Base-by-base conservation (phyloP, 2,113 vertebrate genomes). In the Lagopus muta region DNA sequence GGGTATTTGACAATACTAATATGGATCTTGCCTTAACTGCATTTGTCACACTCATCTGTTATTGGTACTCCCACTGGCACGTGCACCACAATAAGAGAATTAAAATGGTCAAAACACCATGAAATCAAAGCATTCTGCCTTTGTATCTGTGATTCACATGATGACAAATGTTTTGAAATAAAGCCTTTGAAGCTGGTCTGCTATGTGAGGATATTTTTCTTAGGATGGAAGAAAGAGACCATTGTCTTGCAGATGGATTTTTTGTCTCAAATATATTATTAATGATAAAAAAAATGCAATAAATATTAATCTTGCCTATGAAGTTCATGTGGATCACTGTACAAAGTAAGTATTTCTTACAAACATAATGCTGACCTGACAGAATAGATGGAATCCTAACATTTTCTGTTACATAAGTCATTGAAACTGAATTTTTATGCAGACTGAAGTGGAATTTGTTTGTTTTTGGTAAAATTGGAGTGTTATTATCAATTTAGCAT, bases 1-100 rank as follows among this genome's bases (percentile, higher is more conserved):
- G 93, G 84, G 97, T 93, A 97, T 96, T 97, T 97, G 98, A 97
- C 97, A 98, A 98, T 97, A 98, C 97, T 97, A 98, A 97, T 96
- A 97, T 97, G 97, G 97, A 97, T 97, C 97, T 96, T 97, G 96
- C 96, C 96, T 98, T 97, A 97, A 98, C 97, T 95, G 70, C 96
- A 97, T 98, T 98, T 97, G 97, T 98, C 98, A 98, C 97, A 95
- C 91, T 96, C 97, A 96, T 97, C 97, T 96, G 96, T 92, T 96
- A 94, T 86, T 92, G 96, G 95, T 94, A 93, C 95, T 96, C 96
- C 95, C 94, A 86, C 94, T 64, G 94, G 97, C 98, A 98, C 97
- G 97, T 95, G 98, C 83, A 55, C 74, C 75, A 97, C 97, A 98
- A 97, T 94, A 97, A 96, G 42, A 92, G 96, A 90, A 97, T 93